A percentile compares a stretch with the other conserved stretches of the same genome.
phyloP scores from a whole-genome alignment of 2,113 vertebrate species.

The Pseudorectes ferrugineus region DNA sequence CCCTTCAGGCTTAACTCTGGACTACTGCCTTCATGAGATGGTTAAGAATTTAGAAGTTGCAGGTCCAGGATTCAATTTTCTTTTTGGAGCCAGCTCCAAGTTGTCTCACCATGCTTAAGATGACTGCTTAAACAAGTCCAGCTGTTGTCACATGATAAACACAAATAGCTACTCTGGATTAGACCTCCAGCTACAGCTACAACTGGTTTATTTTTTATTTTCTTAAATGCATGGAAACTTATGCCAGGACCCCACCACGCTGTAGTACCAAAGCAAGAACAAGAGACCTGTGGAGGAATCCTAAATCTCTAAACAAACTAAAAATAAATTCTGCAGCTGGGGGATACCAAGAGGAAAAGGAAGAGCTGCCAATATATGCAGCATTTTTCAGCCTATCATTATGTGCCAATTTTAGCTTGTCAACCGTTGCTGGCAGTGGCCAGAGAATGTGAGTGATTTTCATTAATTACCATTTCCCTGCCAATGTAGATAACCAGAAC shows the following conservation, averaged over 20 bases:
- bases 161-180: background rate
- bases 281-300: background rate
- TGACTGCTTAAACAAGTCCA: background rate
- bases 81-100: background rate
- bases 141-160: background rate
- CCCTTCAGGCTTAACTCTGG: background rate
- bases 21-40: background rate
- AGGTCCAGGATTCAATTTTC: background rate
- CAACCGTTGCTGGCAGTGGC: background rate
- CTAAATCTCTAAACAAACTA: background rate
- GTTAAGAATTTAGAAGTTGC: background rate
- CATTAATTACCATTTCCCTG: slow-evolving; percentile 40
- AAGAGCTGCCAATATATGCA: slow-evolving; percentile 17
- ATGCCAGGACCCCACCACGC: background rate
- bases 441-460: slow-evolving; percentile 12
- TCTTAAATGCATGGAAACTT: background rate
- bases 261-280: background rate
- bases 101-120: background rate
- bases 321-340: slow-evolving; percentile 26
- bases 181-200: background rate
- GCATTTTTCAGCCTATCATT: background rate
- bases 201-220: background rate
- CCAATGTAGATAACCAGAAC: slow-evolving; percentile 29
- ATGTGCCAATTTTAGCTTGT: slow-evolving; percentile 37
- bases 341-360: background rate